Base-by-base conservation (phyloP, 2,888 invertebrate genomes). In the Coleophora deauratella region DNA sequence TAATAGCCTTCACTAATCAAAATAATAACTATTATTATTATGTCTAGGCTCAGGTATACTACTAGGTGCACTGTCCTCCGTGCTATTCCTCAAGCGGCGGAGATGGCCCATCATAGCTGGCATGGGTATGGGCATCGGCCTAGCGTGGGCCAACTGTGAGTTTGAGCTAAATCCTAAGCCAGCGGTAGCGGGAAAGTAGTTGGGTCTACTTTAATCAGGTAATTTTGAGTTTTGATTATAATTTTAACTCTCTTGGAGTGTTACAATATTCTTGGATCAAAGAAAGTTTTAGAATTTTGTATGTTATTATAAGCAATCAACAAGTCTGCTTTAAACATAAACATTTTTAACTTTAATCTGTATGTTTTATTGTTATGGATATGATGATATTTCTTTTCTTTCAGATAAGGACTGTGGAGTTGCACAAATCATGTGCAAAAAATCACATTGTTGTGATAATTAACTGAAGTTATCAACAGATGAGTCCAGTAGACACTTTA, bases 71-170 rank as follows among this genome's bases (percentile, higher is more conserved):
- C 87, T 96, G 35, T 88, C 94, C 59, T 96, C 97, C 1, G 62
- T 96, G 38, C 74, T 97, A 39, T 92, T 98, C 67, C 92, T 97
- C 60, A 92, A 91, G 72, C 86, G 94, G 64, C 89, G 91, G 73
- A 87, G 91, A 61, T 98, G 97, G 96, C 98, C 98, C 1, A 78
- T 97, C 27, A 89, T 94, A 62, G 88, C 95, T 45, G 97, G 97
- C 31, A 89, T 93, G 51, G 97, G 97, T 40, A 90, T 96, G 69
- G 98, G 98, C 32, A 80, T 97, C 58, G 98, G 98, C 38, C 91
- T 95, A 84, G 96, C 96, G 37, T 94, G 93, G 81, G 89, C 94
- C 40, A 95, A 96, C 76, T 97, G 96, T 75, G 93, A 96, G 78
- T 70, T 66, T 59, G 77, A 74, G 59, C 74, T 74, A 30, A 34